Evolutionary conservation across 2,888 invertebrate genomes (phyloP).

Genomic region (Diabrotica balteata): DNA sequence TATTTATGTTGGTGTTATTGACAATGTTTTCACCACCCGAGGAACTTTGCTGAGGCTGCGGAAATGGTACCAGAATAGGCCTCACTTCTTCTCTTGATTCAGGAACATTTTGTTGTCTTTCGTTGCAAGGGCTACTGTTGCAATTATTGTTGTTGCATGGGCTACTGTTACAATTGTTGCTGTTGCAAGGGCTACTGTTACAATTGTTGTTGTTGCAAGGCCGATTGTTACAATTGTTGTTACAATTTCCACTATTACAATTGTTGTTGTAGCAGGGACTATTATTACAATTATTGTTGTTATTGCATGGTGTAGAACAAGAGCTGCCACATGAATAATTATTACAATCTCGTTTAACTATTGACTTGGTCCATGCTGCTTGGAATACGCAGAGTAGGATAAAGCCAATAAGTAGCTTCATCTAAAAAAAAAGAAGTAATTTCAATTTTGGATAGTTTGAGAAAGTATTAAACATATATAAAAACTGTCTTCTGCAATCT

Average conservation of each 20-base stretch:
- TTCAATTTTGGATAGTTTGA: no score
- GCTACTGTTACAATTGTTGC: conserved; percentile 8
- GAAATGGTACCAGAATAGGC: conserved; percentile 27
- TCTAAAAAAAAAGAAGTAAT: conserved; percentile 15
- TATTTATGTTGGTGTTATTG: conserved; percentile 28
- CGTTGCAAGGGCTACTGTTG: conserved; percentile 5
- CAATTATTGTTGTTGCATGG: conserved; percentile 13
- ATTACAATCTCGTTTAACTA: conserved; percentile 19
- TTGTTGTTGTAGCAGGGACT: neutral
- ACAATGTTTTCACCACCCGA: neutral
- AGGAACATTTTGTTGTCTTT: neutral
- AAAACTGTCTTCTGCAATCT: no score
- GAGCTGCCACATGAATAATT: conserved; percentile 4
- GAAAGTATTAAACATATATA: no score
- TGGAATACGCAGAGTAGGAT: conserved; percentile 15
- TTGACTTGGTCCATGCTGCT: conserved; percentile 2
- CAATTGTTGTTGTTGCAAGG: conserved; percentile 16
- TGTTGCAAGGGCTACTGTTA: conserved; percentile 16
- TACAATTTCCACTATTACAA: conserved; percentile 3
- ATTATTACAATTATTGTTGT: conserved; percentile 9
- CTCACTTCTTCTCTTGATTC: neutral
- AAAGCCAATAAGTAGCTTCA: conserved; percentile 15
- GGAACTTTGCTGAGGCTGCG: conserved; percentile 2
- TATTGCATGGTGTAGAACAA: conserved; percentile 14
- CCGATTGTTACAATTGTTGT: conserved; percentile 16